Base-by-base conservation (phyloP, 2,113 vertebrate genomes). In the Tapirus terrestris region DNA sequence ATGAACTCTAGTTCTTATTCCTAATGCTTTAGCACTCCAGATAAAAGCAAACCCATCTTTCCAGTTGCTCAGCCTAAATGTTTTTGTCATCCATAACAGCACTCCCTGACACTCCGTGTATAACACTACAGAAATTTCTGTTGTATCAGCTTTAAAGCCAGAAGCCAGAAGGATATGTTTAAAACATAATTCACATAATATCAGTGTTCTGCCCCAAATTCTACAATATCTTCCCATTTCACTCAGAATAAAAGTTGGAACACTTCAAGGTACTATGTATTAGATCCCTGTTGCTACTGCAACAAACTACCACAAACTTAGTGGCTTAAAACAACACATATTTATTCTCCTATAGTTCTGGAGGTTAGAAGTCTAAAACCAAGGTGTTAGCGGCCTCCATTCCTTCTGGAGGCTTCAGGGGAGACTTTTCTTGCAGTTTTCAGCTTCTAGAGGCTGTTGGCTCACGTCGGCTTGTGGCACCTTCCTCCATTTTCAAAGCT, bases 271-370 rank as follows among this genome's bases (percentile, higher is more conserved):
- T 48, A 10, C 6, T 61, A 29, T 29, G 11, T n/a, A n/a, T 36
- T 29, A 14, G 1, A 20, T 75, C 53, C 56, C 4, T 21, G 21
- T 8, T 45, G 17, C 2, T 56, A 12, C 2, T 31, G 0, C n/a
- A 89, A 67, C 10, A 75, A 60, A 89, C 36, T 8, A 14, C 20
- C 39, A 85, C 25, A 20, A 73, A 21, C 21, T 45, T n/a, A 77
- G 25, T 29, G 14, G 81, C 31, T 82, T n/a, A 43, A 77, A 84
- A 27, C 36, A 39, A 33, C n/a, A 65, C 4, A 29, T 23, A 70
- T 68, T 68, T 29, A 80, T 53, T 79, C 11, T 80, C 56, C 51
- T 39, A 39, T 33, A 84, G 43, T 39, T 72, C 43, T 80, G 11
- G 21, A 85, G 21, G 18, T 81, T n/a, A 68, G 8, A 89, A 36